A percentile compares a stretch with the other conserved stretches of the same genome.
phyloP scores from a whole-genome alignment of 2,797 vertebrate genomes.

The Melanotaenia maccullochi region DNA sequence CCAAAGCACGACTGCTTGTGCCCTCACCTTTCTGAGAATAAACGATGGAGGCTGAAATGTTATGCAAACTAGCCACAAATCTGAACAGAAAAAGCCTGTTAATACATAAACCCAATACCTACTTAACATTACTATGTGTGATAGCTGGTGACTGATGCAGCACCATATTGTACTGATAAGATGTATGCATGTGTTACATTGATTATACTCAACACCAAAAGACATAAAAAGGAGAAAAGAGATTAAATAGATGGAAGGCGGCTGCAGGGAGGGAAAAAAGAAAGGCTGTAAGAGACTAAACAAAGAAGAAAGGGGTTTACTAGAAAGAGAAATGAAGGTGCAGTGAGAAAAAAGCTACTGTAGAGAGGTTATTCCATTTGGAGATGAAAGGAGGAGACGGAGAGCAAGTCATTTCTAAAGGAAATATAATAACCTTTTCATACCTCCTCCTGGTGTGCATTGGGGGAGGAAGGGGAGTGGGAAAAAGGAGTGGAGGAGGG shows the following conservation, averaged over 20 bases:
- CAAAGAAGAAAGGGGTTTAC: constrained; percentile 18
- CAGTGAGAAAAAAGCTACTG: constrained; percentile 39
- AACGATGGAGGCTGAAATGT: constrained; percentile 1
- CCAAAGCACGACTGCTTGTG: constrained; percentile 69
- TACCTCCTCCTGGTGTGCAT: constrained; percentile 67
- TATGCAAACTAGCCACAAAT: constrained; percentile 4
- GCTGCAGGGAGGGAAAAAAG: constrained; percentile 9
- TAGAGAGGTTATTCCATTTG: constrained; percentile 76
- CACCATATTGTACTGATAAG: constrained; percentile 41
- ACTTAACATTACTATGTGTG: constrained; percentile 35
- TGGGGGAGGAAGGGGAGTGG: constrained; percentile 41
- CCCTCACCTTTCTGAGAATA: constrained; percentile 88
- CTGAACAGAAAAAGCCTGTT: constrained; percentile 11
- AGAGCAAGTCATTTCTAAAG: constrained; percentile 77
- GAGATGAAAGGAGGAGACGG: constrained; percentile 75
- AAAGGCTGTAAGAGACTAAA: not conserved
- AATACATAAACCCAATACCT: constrained; percentile 23
- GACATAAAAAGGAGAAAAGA: constrained; percentile 9
- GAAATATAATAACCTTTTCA: constrained; percentile 84
- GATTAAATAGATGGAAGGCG: constrained; percentile 43
- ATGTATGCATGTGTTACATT: constrained; percentile 16
- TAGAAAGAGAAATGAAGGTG: constrained; percentile 55
- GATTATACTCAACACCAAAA: constrained; percentile 34
- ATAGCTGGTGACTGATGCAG: constrained; percentile 26
- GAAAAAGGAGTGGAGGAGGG: constrained; percentile 8